These are phyloP conservation scores for Bombus picipes DNA, from an alignment of 1,140 invertebrate genomes.

Conservation along the genomic window DNA sequence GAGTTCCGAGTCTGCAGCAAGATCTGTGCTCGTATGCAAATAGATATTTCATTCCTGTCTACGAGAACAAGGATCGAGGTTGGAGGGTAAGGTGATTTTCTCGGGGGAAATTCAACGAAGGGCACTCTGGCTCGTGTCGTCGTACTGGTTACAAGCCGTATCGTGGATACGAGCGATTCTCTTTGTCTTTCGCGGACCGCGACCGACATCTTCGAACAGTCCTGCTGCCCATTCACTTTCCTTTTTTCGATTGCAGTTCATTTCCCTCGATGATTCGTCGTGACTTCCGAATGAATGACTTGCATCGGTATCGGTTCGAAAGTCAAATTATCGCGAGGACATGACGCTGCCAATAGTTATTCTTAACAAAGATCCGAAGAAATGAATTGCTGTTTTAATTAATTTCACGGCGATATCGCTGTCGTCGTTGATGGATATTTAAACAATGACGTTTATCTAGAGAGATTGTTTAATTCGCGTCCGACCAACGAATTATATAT, in stretches of 20 bases:
- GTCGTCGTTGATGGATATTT: no score
- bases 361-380: no score
- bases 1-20: constrained; percentile 46
- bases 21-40: constrained; percentile 65
- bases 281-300: not conserved
- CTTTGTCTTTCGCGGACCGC: constrained; percentile 27
- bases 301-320: not conserved
- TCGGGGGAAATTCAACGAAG: constrained; percentile 68
- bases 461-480: no score
- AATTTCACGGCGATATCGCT: no score
- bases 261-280: constrained; percentile 59
- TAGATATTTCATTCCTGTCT: constrained; percentile 72
- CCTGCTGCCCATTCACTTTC: not conserved
- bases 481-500: no score
- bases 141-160: constrained; percentile 19
- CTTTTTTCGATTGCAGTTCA: constrained; percentile 49
- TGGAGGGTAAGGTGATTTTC: constrained; percentile 69
- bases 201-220: not conserved
- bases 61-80: constrained; percentile 62
- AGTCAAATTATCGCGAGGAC: not conserved
- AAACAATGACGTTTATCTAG: no score
- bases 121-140: constrained; percentile 55
- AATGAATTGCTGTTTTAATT: no score
- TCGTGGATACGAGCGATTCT: constrained; percentile 48
- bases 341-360: no score